Percentiles rank a stretch among this genome's conserved stretches.
Conservation (phyloP, 2,797 vertebrate genomes). For the Hafferia zeledoni region DNA sequence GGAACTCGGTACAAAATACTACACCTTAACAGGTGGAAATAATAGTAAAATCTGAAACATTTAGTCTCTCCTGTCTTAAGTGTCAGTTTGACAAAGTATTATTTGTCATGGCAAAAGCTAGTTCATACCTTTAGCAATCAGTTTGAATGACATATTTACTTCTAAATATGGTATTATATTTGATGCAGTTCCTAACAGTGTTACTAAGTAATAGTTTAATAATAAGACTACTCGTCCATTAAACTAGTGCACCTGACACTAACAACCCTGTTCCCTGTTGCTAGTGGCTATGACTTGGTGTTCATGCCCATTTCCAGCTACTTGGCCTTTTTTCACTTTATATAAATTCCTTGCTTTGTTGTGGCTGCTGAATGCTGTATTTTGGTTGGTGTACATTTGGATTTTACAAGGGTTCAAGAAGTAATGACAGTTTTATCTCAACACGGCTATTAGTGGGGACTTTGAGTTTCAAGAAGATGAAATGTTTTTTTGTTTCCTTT, state of each 20-base stretch:
- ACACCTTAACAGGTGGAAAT: background rate
- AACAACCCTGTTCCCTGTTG: background rate
- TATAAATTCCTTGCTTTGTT: background rate
- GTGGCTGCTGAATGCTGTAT: background rate
- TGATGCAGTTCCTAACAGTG: background rate
- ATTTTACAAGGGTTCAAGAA: background rate
- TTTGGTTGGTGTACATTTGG: background rate
- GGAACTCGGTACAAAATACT: background rate
- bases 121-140: background rate
- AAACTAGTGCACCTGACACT: background rate
- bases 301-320: background rate
- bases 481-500: background rate
- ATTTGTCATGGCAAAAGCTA: background rate
- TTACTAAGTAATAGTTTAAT: slow-evolving; percentile 4
- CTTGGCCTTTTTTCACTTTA: background rate
- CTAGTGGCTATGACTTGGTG: background rate
- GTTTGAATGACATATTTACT: background rate
- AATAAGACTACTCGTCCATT: background rate
- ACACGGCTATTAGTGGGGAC: background rate
- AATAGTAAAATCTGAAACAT: background rate
- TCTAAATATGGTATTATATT: background rate
- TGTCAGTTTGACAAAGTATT: background rate
- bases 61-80: background rate
- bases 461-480: background rate
- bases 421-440: background rate